Evolutionary conservation across 2,113 vertebrate genomes (phyloP).

Genomic region (Orientallactaga bullata): DNA sequence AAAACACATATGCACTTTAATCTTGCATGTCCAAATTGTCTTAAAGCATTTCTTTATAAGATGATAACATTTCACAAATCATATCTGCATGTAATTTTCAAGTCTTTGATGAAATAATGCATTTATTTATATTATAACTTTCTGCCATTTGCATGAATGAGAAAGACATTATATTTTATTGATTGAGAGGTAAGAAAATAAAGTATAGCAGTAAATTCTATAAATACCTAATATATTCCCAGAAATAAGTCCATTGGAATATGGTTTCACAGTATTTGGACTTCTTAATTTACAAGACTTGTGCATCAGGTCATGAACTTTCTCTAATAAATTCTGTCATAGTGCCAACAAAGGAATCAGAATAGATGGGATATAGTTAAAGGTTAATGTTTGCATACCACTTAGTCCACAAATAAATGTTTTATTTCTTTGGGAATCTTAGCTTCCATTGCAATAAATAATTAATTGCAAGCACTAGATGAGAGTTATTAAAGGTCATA

Average conservation of each 20-base stretch:
- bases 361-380: constrained; percentile 66
- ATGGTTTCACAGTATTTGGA: not conserved
- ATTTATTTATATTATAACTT: not conserved
- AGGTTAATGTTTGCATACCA: constrained; percentile 75
- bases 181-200: not conserved
- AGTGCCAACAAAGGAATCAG: constrained; percentile 56
- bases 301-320: constrained; percentile 63
- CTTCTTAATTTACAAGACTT: constrained; percentile 60
- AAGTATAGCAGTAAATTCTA: not conserved
- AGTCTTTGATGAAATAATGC: not conserved
- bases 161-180: not conserved
- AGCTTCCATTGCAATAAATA: constrained; percentile 75
- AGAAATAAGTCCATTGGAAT: not conserved
- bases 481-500: constrained; percentile 68
- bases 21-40: not conserved
- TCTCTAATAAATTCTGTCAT: constrained; percentile 66
- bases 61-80: not conserved
- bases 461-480: constrained; percentile 64
- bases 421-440: constrained; percentile 75
- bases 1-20: not conserved
- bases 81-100: not conserved
- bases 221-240: constrained; percentile 3
- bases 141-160: not conserved
- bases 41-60: not conserved
- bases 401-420: constrained; percentile 74